These are phyloP conservation scores for Norana najaformis DNA, from an alignment of 2,888 invertebrate genomes.

Conservation along the genomic window DNA sequence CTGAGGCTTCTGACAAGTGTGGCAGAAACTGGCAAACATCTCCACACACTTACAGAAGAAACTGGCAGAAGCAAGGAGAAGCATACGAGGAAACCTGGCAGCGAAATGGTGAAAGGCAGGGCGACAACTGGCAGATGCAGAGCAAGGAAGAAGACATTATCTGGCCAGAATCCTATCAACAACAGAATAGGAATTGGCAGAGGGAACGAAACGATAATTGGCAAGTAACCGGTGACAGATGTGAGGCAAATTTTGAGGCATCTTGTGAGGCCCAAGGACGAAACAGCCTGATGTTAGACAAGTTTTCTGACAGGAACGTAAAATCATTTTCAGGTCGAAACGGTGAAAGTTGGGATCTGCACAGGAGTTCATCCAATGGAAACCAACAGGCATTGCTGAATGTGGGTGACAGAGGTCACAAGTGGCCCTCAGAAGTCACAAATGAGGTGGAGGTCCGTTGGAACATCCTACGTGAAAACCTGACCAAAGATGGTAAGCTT, in stretches of 20 bases:
- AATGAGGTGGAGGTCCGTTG: constrained; percentile 4
- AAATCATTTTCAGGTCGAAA: neutral
- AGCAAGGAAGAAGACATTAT: neutral
- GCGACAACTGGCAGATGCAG: neutral
- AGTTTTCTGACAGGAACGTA: neutral
- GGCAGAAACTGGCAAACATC: neutral
- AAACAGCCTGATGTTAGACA: neutral
- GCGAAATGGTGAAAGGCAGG: neutral
- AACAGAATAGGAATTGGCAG: neutral
- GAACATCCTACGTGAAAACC: constrained; percentile 13
- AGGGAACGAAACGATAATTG: neutral
- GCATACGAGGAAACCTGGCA: neutral
- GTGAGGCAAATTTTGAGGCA: neutral
- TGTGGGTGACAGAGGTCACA: neutral
- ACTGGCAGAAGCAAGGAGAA: constrained; percentile 13
- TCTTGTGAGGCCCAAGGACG: neutral
- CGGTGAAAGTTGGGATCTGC: neutral
- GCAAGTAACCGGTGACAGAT: neutral
- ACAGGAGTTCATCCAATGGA: neutral
- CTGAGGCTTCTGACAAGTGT: neutral
- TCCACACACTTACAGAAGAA: neutral
- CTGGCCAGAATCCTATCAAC: neutral
- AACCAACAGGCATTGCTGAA: neutral
- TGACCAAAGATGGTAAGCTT: neutral
- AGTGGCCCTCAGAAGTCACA: neutral